These are phyloP conservation scores for Eugnorisma glareosa DNA, from an alignment of 2,888 invertebrate genomes.

Conservation along the genomic window DNA sequence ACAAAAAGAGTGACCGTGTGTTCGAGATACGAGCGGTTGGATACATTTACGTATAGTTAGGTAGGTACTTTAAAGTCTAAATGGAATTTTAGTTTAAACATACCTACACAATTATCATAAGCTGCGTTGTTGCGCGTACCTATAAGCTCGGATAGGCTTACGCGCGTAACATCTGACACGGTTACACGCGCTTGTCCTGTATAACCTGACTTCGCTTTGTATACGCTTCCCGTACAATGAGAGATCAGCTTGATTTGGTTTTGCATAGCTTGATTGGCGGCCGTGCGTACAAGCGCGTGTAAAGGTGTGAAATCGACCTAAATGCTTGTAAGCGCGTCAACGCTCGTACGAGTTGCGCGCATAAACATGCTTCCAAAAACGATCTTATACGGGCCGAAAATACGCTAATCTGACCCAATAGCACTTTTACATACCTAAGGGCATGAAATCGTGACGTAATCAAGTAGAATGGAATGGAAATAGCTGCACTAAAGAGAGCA, in stretches of 20 bases:
- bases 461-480: constrained; percentile 36
- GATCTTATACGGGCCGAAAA: not conserved
- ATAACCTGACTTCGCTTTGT: too few relatives aligned
- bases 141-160: not conserved
- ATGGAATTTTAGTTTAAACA: not conserved
- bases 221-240: too few relatives aligned
- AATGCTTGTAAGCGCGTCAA: not conserved
- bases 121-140: not conserved
- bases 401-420: not conserved
- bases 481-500: constrained; percentile 45
- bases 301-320: too few relatives aligned
- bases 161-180: not conserved
- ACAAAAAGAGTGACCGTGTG: constrained; percentile 22
- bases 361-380: not conserved
- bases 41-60: not conserved
- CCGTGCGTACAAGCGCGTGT: too few relatives aligned
- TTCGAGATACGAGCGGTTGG: not conserved
- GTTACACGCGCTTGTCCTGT: not conserved
- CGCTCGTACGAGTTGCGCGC: not conserved
- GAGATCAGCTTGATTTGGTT: too few relatives aligned
- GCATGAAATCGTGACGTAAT: constrained; percentile 34
- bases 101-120: constrained; percentile 7
- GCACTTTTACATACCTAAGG: constrained; percentile 8
- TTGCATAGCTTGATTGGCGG: too few relatives aligned
- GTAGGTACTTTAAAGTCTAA: too few relatives aligned